These are phyloP conservation scores for Anolis apletophallus DNA, from an alignment of 2,797 vertebrate species.

Conservation along the genomic window DNA sequence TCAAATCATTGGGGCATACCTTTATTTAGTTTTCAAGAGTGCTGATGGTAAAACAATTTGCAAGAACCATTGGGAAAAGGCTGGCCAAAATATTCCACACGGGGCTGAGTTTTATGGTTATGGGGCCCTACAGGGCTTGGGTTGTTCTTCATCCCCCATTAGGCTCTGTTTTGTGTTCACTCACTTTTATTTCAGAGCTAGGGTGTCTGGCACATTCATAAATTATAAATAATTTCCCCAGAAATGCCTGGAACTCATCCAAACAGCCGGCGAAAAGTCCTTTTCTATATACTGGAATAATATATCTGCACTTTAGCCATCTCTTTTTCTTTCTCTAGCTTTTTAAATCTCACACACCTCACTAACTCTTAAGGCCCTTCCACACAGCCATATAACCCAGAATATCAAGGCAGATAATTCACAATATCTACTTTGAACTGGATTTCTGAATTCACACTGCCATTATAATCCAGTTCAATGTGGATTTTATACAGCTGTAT, in stretches of 20 bases:
- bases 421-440: no score
- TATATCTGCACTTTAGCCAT: not conserved
- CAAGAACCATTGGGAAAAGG: not conserved
- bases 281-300: not conserved
- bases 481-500: no score
- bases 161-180: not conserved
- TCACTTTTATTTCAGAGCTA: not conserved
- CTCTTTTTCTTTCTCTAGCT: not conserved
- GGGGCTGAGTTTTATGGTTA: no score
- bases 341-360: not conserved
- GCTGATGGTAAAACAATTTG: not conserved
- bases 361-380: not conserved
- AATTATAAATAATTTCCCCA: not conserved
- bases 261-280: not conserved
- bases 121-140: not conserved
- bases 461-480: no score
- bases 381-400: no score
- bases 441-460: no score
- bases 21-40: not conserved
- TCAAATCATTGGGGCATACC: not conserved
- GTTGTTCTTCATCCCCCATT: not conserved
- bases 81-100: not conserved
- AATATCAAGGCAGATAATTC: no score
- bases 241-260: not conserved
- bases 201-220: not conserved